These are phyloP conservation scores for Syrista parreyssii DNA, from an alignment of 2,888 invertebrate species.

Conservation along the genomic window DNA sequence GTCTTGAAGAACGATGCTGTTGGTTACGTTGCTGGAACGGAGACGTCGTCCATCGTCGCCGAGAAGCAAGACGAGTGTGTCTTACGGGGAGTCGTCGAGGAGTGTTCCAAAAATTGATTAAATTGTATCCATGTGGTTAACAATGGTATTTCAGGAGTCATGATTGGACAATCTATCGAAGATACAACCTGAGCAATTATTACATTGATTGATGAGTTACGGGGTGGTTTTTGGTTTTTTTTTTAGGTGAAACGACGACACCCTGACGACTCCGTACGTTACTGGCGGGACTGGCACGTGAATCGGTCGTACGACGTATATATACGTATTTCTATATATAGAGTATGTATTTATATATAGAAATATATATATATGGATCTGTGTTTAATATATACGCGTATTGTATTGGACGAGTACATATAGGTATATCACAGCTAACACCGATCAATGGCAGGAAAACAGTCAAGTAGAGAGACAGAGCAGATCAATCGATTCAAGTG, in stretches of 20 bases:
- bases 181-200: not conserved
- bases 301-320: not conserved
- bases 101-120: not conserved
- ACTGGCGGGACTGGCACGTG: not conserved
- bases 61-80: not conserved
- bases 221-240: no score
- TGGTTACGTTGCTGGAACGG: not conserved
- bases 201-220: not conserved
- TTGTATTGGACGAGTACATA: not conserved
- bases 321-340: not conserved
- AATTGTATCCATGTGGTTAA: not conserved
- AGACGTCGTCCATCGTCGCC: not conserved
- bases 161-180: not conserved
- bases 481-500: constrained; percentile 58
- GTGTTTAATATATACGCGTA: not conserved
- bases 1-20: not conserved
- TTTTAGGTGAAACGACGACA: not conserved
- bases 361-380: no score
- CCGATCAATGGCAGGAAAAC: constrained; percentile 59
- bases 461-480: constrained; percentile 54
- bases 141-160: not conserved
- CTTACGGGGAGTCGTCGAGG: not conserved
- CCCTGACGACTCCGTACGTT: not conserved
- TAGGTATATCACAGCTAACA: constrained; percentile 57
- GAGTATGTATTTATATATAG: not conserved